Base-by-base conservation (phyloP, 2,113 vertebrate genomes). In the Hemiscyllium ocellatum region DNA sequence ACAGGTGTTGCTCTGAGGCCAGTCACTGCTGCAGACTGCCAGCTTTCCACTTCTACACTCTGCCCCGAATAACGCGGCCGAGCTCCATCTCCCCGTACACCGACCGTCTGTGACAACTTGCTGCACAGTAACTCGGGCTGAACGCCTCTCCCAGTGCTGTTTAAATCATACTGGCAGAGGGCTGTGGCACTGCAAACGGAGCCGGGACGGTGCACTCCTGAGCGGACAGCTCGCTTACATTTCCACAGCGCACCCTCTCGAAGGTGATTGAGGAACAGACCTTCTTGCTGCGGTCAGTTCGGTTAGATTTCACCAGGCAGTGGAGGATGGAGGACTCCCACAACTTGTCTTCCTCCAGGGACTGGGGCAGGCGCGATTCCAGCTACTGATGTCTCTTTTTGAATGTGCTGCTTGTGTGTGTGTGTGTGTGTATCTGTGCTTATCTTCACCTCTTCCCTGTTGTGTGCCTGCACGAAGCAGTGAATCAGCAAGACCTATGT, bases 401-500 rank as follows among this genome's bases (percentile, higher is more conserved):
- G 56, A 61, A 61, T 37, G 37, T 37, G 19, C 17, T 6, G 29
- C 2, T 6, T 65, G 26, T 86, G 42, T 29, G 6, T 89, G 83
- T 56, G 24, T 52, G 10, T 56, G 29, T 89, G 37, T 61, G 22
- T 24, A 24, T 89, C 24, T 50, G 83, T 65, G 87, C 33, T 87
- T 78, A 52, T 52, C 87, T 61, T 56, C 87, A 1, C 56, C 33
- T 15, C 86, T 12, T 12, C 2, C 29, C 72, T 33, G 29, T 37
- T 15, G 50, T 91, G 61, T 90, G 89, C 20, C 89, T 66, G 89
- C 89, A 37, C 61, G 61, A 93, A 93, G 89, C 89, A 93, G 61
- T 93, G 89, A 93, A 93, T 93, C 89, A 93, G 89, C 89, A 93
- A 66, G 56, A 68, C 89, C 66, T 68, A 17, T 10, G 61, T 93